Base-by-base conservation (phyloP, 2,888 invertebrate species). In the Orthosia gracilis region DNA sequence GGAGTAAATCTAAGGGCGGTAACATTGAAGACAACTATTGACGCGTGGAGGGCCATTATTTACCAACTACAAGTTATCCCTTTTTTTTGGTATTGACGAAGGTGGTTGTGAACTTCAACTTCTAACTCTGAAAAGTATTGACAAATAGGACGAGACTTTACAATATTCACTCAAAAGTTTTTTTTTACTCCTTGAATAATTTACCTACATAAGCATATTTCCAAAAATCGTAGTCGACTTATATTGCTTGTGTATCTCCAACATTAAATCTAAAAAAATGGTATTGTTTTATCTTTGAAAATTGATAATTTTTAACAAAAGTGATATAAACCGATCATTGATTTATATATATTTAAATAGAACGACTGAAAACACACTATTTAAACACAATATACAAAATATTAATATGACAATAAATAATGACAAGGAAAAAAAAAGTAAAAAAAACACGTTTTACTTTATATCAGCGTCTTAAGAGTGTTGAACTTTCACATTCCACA, bases 21-120 rank as follows among this genome's bases (percentile, higher is more conserved):
- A 40, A 78, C 49, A 52, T 71, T 55, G 63, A 45, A n/a, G 49
- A 61, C 17, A 26, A 49, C 57, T 55, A 62, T 45, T 55, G 62
- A 55, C 49, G 21, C n/a, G 78, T 26, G 13, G 17, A 26, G 26
- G 4, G n/a, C 40, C 40, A 68, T 67, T 54, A 75, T 55, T 77
- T 50, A 57, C 26, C 49, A 52, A 55, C 66, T n/a, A 18, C 47
- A 68, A 77, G 61, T 40, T 68, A 49, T 50, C 13, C 31, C n/a
- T 40, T 2, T 55, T 61, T 54, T 40, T 61, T 21, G n/a, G 17
- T 45, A 17, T 73, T 76, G 45, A 45, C 21, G 18, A 21, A 49
- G 7, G 17, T 21, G 21, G 12, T 61, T 40, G 54, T 61, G 26
- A 74, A 63, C 57, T 58, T 50, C 45, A 18, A 63, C 23, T 18